Base-by-base conservation (phyloP, 2,797 vertebrate genomes). In the Muscicapa striata region DNA sequence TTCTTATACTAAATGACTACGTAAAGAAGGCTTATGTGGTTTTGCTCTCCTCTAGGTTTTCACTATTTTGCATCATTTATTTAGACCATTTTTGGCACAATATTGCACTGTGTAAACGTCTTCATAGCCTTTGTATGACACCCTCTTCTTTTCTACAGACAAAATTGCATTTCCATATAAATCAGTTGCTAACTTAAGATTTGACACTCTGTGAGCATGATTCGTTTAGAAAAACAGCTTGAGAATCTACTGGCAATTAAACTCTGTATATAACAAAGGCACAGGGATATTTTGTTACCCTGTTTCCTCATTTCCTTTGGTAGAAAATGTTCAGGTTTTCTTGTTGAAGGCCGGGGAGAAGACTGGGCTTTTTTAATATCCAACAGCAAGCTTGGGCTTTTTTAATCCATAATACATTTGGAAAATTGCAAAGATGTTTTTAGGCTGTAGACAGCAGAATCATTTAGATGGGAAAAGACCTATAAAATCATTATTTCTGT, bases 151-250 rank as follows among this genome's bases (percentile, higher is more conserved):
- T 41, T 52, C 52, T 34, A 49, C 0, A 1, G 36, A 9, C 48
- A 79, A 92, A 95, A 78, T 27, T 62, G 20, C 7, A 79, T 76
- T 90, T 90, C 48, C 77, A 69, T 64, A 59, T 45, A 94, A 91
- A 92, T 73, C 51, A 61, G 15, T 62, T 57, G 40, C 46, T 74
- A 87, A 62, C 22, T 11, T 68, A 12, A 70, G n/a, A 93, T 77
- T 57, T 82, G 49, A 67, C 52, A 38, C 15, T 34, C 13, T 30
- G 48, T 2, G 2, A 88, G 16, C 21, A n/a, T 17, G 21, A 79
- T 45, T n/a, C 52, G 9, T 80, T 79, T 51, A 62, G 43, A 82
- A 87, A 90, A 88, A 6, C 29, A 30, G 18, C 36, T 66, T 81
- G 22, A 81, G 29, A 91, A 90, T 30, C n/a, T 51, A 84, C 20